Base-by-base conservation (phyloP, 2,797 vertebrate species). In the Sylvilagus floridanus region DNA sequence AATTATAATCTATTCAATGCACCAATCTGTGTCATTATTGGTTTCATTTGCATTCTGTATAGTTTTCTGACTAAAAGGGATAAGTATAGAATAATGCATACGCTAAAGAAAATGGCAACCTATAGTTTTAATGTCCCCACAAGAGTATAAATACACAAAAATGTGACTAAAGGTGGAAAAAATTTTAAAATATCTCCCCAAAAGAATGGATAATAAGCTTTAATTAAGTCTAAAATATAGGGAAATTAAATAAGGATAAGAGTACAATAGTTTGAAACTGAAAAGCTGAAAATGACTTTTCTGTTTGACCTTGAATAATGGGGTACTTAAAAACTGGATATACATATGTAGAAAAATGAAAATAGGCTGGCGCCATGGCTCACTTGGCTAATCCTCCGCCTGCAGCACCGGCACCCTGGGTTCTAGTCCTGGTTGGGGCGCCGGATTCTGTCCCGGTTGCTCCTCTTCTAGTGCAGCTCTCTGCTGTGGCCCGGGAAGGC, bases 1-100 rank as follows among this genome's bases (percentile, higher is more conserved):
- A 78, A 91, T 78, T 62, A 86, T 30, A 88, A 66, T 83, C 7
- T 0, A 94, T 54, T 92, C 76, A 76, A 90, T 42, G 28, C 65
- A 75, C 63, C 32, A 35, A 57, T 57, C 54, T 57, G 19, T 21
- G 19, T 57, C 35, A 50, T 2, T 69, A 47, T 21, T 26, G 21
- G 17, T 73, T 76, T 85, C 68, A 50, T 32, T 69, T 83, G 8
- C 30, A 63, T 52, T 57, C 21, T 32, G 68, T 37, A 52, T 42
- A 16, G 26, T 52, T 71, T 88, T 89, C 50, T 57, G 42, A 89
- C 32, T 69, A 65, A 28, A 37, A 90, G 32, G 28, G n/a, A n/a
- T 78, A 72, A 54, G 0, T 3, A 79, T 28, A 12, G 13, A 65
- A 52, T 50, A 76, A 21, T 21, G 22, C 22, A 42, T 68, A 42